A percentile compares a stretch with the other conserved stretches of the same genome.
phyloP scores from a whole-genome alignment of 2,888 invertebrate species.

The Tinea trinotella region DNA sequence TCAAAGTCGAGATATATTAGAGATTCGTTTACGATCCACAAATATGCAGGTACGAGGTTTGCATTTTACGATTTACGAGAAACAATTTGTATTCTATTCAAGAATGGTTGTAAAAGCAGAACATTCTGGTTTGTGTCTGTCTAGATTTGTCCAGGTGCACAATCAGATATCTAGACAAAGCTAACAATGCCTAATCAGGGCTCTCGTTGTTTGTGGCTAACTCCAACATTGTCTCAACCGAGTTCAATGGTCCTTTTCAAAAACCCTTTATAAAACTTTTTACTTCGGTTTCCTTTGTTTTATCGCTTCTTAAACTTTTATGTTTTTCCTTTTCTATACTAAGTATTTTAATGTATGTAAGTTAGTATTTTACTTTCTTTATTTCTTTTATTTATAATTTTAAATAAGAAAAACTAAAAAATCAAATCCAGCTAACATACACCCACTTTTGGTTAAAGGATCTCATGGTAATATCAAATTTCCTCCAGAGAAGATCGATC shows the following conservation, averaged over 20 bases:
- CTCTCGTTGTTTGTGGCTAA: constrained; percentile 33
- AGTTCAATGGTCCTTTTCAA: constrained; percentile 29
- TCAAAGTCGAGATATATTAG: constrained; percentile 16
- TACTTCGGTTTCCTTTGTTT: constrained; percentile 27
- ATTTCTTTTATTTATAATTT: neutral
- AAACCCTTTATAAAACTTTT: constrained; percentile 27
- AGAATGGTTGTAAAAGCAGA: constrained; percentile 45
- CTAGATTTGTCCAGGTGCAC: constrained; percentile 46
- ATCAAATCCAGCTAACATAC: no score
- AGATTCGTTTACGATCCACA: constrained; percentile 19
- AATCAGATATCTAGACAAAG: constrained; percentile 45
- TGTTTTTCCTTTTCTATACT: neutral
- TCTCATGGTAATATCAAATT: neutral
- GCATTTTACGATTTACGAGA: constrained; percentile 54
- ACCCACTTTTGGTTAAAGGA: neutral
- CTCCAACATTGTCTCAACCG: constrained; percentile 21
- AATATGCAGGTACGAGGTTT: constrained; percentile 33
- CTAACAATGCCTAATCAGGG: constrained; percentile 36
- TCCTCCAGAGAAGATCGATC: neutral
- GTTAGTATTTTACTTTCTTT: neutral
- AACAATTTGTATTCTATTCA: constrained; percentile 61
- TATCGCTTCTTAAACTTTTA: constrained; percentile 19
- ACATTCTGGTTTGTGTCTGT: constrained; percentile 27
- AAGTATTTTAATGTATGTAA: neutral
- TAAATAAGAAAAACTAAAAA: no score